Conservation (phyloP, 2,888 invertebrate genomes). For the Tridacna crocea region DNA sequence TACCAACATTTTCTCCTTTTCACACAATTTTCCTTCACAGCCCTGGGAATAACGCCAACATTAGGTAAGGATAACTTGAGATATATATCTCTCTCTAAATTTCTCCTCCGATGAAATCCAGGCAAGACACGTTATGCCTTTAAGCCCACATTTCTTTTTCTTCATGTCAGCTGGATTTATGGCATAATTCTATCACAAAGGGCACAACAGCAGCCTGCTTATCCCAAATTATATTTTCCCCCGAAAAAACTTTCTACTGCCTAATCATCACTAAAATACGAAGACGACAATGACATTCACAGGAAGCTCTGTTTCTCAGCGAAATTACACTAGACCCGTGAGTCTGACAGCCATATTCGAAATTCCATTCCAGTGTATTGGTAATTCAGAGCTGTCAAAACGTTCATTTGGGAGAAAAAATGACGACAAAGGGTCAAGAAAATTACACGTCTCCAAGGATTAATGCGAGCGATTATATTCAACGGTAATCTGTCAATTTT, state of each 20-base stretch:
- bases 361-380: too few relatives aligned
- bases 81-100: too few relatives aligned
- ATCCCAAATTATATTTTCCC: not conserved
- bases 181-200: not conserved
- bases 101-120: slow-evolving; percentile 6
- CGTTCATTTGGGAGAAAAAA: not conserved
- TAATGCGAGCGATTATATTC: not conserved
- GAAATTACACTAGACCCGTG: too few relatives aligned
- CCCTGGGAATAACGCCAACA: too few relatives aligned
- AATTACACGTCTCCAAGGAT: not conserved
- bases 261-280: not conserved
- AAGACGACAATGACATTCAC: not conserved
- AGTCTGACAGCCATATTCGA: too few relatives aligned
- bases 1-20: not conserved
- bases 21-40: not conserved
- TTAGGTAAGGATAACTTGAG: too few relatives aligned
- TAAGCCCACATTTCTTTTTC: slow-evolving; percentile 1
- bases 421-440: slow-evolving; percentile 1
- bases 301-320: not conserved
- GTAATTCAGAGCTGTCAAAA: too few relatives aligned
- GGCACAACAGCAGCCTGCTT: not conserved
- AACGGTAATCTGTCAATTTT: too few relatives aligned
- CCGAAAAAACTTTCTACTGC: not conserved
- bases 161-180: slow-evolving; percentile 6
- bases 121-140: not conserved